Evolutionary conservation across 1,140 invertebrate genomes (phyloP), one percentile per base, ranked within the genome.

Genomic region (Armadillidium nasatum): DNA sequence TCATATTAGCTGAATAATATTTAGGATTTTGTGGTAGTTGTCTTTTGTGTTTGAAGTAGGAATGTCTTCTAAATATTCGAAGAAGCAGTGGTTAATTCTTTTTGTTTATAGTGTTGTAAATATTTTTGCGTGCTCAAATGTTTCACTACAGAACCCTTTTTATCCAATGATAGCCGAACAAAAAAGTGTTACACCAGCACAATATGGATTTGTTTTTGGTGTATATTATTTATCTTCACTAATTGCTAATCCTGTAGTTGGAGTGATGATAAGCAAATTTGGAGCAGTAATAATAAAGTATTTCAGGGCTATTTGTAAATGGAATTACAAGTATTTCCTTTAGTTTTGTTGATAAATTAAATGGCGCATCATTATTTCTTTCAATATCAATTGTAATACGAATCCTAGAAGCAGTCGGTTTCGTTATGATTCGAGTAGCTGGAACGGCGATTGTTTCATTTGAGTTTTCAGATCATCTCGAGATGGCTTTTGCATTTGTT

Each of bases 151-250:
- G 19, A 60, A 46, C 11, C 72, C 72, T 15, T 73, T 73, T 60
- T 73, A 73, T 21, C 72, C 72, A 19, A 44, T 44, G n/a, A 60
- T 33, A 54, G 72, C 72, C 13, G 72, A 73, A 43, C 10, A 46
- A 0, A 50, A 73, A 73, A 44, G 72, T 22, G 72, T 60, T n/a
- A 50, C 44, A 54, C 21, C 72, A 11, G 67, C 45, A 73, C 21
- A 73, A 54, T 73, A 73, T 19, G 72, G 44, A 3, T 73, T 73
- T 33, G 72, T 73, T 21, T 73, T 73, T 43, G 72, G 72, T 10
- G 21, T 73, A 54, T 73, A 50, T 22, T 46, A 50, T 13, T 22
- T 73, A 19, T 46, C 50, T 0, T 46, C 67, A 54, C 50, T 73
- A 23, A 45, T 73, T 45, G 10, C 50, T n/a, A 73, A 60, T 54